Evolutionary conservation across 1,140 invertebrate species (phyloP).

Genomic region (Drusus annulatus): DNA sequence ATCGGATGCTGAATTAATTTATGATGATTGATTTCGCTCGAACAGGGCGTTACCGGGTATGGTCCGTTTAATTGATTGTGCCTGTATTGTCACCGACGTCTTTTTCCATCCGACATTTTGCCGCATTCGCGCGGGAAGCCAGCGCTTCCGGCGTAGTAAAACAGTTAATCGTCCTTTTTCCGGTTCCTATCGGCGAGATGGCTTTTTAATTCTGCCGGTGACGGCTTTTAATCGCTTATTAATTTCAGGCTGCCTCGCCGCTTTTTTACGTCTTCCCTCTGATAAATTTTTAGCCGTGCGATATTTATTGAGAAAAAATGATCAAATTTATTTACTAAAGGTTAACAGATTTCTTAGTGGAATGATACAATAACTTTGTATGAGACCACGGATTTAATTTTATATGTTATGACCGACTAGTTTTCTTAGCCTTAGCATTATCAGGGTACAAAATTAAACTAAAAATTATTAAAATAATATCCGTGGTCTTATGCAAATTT

Average conservation of each 20-base stretch:
- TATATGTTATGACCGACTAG: too few relatives aligned
- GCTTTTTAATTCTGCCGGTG: conserved; percentile 19
- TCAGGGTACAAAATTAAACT: too few relatives aligned
- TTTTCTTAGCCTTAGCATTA: too few relatives aligned
- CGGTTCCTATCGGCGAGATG: conserved; percentile 11
- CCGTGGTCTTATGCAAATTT: too few relatives aligned
- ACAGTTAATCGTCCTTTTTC: conserved; percentile 24
- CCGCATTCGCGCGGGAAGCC: background rate
- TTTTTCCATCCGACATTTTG: conserved; percentile 44
- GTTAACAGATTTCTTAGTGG: too few relatives aligned
- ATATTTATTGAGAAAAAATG: too few relatives aligned
- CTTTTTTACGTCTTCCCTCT: background rate
- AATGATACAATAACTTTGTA: too few relatives aligned
- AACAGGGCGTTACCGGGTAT: conserved; percentile 14
- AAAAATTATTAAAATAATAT: too few relatives aligned
- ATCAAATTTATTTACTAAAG: too few relatives aligned
- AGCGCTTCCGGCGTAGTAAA: conserved; percentile 20
- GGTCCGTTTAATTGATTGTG: conserved; percentile 48
- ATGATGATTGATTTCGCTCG: background rate
- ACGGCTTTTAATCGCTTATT: conserved; percentile 16
- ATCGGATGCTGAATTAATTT: conserved; percentile 5
- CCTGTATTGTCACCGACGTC: conserved; percentile 44
- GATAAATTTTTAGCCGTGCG: too few relatives aligned
- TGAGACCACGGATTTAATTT: too few relatives aligned
- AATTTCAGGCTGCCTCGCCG: background rate